Percentiles rank a stretch among this genome's conserved stretches.
Conservation (phyloP, 2,888 invertebrate genomes). For the Limnephilus marmoratus region DNA sequence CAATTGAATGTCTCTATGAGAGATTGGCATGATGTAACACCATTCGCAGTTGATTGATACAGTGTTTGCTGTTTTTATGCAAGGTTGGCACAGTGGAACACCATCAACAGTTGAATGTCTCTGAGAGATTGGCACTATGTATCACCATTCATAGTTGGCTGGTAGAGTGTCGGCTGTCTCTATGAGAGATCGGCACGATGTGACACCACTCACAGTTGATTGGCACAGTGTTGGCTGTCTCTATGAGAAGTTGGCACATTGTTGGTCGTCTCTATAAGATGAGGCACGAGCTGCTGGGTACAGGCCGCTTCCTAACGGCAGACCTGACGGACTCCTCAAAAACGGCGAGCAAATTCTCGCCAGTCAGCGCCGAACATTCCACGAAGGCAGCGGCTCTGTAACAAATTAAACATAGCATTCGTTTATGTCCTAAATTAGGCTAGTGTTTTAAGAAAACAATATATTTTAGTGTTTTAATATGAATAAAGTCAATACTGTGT, state of each 20-base stretch:
- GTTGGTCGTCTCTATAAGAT: constrained; percentile 13
- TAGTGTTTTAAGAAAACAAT: no score
- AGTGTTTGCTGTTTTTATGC: not conserved
- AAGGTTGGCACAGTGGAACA: not conserved
- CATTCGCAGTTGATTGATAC: not conserved
- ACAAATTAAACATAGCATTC: not conserved
- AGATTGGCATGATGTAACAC: not conserved
- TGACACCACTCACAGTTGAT: not conserved
- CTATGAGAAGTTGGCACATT: not conserved
- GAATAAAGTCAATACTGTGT: no score
- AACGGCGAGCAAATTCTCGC: constrained; percentile 85
- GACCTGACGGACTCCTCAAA: constrained; percentile 87
- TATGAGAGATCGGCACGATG: not conserved
- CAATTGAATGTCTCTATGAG: not conserved
- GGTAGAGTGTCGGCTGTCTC: not conserved
- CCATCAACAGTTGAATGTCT: not conserved
- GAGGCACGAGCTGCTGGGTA: constrained; percentile 3
- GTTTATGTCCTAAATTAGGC: not conserved
- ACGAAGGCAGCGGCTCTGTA: constrained; percentile 84
- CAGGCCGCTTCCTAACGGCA: constrained; percentile 77
- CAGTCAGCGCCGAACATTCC: constrained; percentile 90
- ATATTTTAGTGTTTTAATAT: no score
- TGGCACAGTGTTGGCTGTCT: not conserved
- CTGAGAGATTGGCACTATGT: not conserved
- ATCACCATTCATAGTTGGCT: not conserved